Percentiles rank a stretch among this genome's conserved stretches.
These are phyloP conservation scores for Cerceris ruficornis DNA, from an alignment of 2,888 invertebrate genomes.

Conservation along the genomic window DNA sequence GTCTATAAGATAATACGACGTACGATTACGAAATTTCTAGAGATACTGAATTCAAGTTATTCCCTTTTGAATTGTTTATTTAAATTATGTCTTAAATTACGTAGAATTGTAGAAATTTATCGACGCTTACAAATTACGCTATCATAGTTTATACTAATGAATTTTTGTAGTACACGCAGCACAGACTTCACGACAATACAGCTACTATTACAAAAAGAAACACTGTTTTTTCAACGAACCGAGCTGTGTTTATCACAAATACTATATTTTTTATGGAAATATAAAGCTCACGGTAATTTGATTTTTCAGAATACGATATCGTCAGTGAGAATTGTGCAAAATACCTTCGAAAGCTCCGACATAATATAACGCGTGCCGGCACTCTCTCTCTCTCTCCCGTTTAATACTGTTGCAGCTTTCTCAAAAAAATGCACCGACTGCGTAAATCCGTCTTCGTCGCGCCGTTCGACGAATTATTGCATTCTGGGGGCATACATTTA, in stretches of 20 bases:
- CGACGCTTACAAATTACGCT: slow-evolving; percentile 68
- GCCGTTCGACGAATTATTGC: not conserved
- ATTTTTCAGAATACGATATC: slow-evolving; percentile 15
- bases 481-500: slow-evolving; percentile 23
- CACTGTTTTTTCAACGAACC: slow-evolving; percentile 30
- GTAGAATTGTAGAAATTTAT: slow-evolving; percentile 74
- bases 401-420: slow-evolving; percentile 9
- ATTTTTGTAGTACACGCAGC: slow-evolving; percentile 65
- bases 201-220: slow-evolving; percentile 35
- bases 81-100: slow-evolving; percentile 64
- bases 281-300: not conserved
- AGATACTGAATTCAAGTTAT: slow-evolving; percentile 34
- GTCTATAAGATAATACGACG: slow-evolving; percentile 29
- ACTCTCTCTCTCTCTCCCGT: no score
- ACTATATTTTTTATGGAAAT: slow-evolving; percentile 6
- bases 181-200: slow-evolving; percentile 66
- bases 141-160: slow-evolving; percentile 61
- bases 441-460: not conserved
- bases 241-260: slow-evolving; percentile 18
- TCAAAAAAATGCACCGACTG: not conserved
- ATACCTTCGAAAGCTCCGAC: slow-evolving; percentile 7
- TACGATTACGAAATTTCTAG: slow-evolving; percentile 13
- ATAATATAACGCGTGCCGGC: not conserved
- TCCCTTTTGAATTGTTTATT: slow-evolving; percentile 65
- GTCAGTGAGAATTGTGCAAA: slow-evolving; percentile 23